Conservation (phyloP, 1,140 invertebrate species). For the Gryon sp. region DNA sequence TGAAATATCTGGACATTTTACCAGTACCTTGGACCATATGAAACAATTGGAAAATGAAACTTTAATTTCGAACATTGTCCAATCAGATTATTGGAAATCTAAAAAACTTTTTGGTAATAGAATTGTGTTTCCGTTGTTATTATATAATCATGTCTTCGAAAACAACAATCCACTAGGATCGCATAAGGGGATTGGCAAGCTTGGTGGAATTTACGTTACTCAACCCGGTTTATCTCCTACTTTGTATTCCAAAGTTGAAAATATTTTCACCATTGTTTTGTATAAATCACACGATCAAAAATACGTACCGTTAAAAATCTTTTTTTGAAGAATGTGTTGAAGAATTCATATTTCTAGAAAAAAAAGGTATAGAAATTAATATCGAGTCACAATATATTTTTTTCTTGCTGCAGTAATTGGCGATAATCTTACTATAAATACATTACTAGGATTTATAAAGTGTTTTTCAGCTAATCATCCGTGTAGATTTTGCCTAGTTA, state of each 20-base stretch:
- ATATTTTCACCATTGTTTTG: slow-evolving; percentile 66
- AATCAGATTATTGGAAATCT: slow-evolving; percentile 62
- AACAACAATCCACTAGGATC: slow-evolving; percentile 65
- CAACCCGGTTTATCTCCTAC: slow-evolving; percentile 62
- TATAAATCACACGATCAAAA: slow-evolving; percentile 63
- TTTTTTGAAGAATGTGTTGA: neutral
- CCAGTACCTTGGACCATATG: neutral
- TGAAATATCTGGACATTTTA: slow-evolving; percentile 11
- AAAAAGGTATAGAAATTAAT: slow-evolving; percentile 44
- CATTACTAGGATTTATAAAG: neutral
- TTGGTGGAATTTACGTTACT: slow-evolving; percentile 64
- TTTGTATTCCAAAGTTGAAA: slow-evolving; percentile 54
- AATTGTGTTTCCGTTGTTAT: slow-evolving; percentile 64
- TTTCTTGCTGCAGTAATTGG: neutral
- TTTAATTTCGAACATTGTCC: slow-evolving; percentile 52
- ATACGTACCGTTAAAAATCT: neutral
- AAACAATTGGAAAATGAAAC: slow-evolving; percentile 4
- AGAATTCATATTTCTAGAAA: slow-evolving; percentile 39
- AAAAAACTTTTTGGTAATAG: slow-evolving; percentile 22
- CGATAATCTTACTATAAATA: slow-evolving; percentile 15
- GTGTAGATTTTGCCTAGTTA: slow-evolving; percentile 5
- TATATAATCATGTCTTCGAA: slow-evolving; percentile 56
- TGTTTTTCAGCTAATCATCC: neutral
- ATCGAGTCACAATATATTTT: slow-evolving; percentile 8
- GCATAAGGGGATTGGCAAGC: slow-evolving; percentile 58